A percentile compares a stretch with the other conserved stretches of the same genome.
Evolutionary conservation across 2,113 vertebrate genomes (phyloP).

Genomic region (Ellobius talpinus): DNA sequence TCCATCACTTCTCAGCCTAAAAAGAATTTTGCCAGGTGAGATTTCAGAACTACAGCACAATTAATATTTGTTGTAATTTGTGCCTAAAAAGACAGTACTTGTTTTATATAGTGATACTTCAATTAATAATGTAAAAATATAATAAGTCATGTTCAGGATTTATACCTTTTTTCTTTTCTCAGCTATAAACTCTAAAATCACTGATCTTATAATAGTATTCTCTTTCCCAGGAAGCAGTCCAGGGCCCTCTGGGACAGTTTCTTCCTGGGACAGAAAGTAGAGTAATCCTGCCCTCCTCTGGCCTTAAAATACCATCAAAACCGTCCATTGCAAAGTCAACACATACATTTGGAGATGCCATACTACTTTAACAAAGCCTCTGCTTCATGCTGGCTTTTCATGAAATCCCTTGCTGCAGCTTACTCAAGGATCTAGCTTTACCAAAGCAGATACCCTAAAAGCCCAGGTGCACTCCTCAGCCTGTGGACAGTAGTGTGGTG

Average conservation of each 20-base stretch:
- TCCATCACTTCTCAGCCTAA: background rate
- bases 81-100: background rate
- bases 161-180: background rate
- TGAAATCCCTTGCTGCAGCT: background rate
- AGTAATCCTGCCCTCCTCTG: background rate
- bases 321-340: background rate
- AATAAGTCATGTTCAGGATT: background rate
- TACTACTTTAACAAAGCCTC: background rate
- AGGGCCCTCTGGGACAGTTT: background rate
- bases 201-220: background rate
- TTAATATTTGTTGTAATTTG: background rate
- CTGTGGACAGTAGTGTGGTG: too few relatives aligned
- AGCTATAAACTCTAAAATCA: background rate
- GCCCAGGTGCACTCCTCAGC: accelerated
- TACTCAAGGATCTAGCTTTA: background rate
- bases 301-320: background rate
- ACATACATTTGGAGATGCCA: background rate
- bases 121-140: background rate
- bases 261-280: background rate
- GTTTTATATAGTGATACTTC: background rate
- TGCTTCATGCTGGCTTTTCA: background rate
- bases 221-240: background rate
- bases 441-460: background rate
- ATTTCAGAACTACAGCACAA: too few relatives aligned
- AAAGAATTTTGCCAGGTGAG: background rate